phyloP scores from a whole-genome alignment of 2,797 vertebrate species.

The Mormyrops boulengeri region DNA sequence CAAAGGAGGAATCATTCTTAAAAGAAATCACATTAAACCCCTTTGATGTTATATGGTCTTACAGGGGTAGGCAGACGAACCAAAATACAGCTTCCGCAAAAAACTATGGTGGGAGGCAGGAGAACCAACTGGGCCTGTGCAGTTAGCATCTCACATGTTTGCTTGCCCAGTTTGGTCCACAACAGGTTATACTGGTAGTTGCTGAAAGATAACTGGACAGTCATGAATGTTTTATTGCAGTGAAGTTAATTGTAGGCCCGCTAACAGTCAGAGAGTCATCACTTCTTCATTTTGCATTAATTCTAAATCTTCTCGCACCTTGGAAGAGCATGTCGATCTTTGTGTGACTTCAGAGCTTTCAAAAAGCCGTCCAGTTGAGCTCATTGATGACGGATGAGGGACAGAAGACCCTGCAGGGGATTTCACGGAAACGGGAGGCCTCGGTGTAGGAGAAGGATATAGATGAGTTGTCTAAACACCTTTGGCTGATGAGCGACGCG shows the following conservation, averaged over 20 bases:
- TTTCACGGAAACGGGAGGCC: not conserved
- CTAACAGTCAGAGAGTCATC: not conserved
- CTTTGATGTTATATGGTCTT: not conserved
- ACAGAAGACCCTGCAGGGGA: not conserved
- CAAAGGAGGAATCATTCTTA: not conserved
- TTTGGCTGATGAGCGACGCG: not conserved
- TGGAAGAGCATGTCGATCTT: not conserved
- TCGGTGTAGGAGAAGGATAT: not conserved
- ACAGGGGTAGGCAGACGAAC: not conserved
- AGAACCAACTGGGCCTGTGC: not conserved
- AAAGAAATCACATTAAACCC: not conserved
- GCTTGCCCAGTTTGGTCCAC: not conserved
- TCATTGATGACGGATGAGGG: not conserved
- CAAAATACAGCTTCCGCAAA: not conserved
- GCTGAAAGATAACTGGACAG: not conserved
- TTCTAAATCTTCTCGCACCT: not conserved
- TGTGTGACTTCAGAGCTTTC: not conserved
- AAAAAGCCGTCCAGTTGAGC: not conserved
- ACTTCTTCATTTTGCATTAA: not conserved
- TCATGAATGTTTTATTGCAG: not conserved
- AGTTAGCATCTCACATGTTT: not conserved
- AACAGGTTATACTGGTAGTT: not conserved
- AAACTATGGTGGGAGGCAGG: not conserved
- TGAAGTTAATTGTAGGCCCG: not conserved
- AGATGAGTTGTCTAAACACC: conserved; percentile 10